Base-by-base conservation (phyloP, 2,888 invertebrate species). In the Dromius quadrimaculatus region DNA sequence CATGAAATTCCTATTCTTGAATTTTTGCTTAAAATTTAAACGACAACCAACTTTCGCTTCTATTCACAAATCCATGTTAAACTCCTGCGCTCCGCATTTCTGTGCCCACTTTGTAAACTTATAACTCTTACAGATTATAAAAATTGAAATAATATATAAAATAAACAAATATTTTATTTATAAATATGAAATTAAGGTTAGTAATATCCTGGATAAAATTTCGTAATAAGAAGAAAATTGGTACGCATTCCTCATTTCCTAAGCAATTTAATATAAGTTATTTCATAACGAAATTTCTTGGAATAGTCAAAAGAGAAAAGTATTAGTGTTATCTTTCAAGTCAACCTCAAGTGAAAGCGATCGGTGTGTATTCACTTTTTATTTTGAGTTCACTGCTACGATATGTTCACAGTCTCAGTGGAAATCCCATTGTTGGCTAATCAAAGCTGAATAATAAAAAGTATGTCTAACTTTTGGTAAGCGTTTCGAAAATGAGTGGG, bases 341-440 rank as follows among this genome's bases (percentile, higher is more conserved):
- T 54, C 23, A 54, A 54, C 50, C 28, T 54, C 59, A 59, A 59
- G 59, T 59, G 59, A 59, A 59, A 59, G 59, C 59, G 59, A 59
- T 36, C 36, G 34, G 11, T 15, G 41, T 41, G 50, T 23, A 23
- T 59, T 59, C 34, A 59, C 59, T 59, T 59, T 59, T 59, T 59
- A 59, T 36, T 36, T 54, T 59, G 36, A 59, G 59, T 59, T 59
- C 59, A 59, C 36, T 34, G 59, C 36, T 59, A 28, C 28, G 50
- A 20, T 28, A 23, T 20, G 15, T 2, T 41, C 41, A 28, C 47
- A 13, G 50, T 54, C 19, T 36, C 57, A 15, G 9, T 15, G 59
- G 36, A 34, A 59, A 59, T 23, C 34, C 59, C 59, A 36, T 57
- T 59, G 59, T 59, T 59, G 59, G 20, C 59, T 59, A 59, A 59